Evolutionary conservation across 2,113 vertebrate species (phyloP), one percentile per base, ranked within the genome.

Genomic region (Alligator mississippiensis): DNA sequence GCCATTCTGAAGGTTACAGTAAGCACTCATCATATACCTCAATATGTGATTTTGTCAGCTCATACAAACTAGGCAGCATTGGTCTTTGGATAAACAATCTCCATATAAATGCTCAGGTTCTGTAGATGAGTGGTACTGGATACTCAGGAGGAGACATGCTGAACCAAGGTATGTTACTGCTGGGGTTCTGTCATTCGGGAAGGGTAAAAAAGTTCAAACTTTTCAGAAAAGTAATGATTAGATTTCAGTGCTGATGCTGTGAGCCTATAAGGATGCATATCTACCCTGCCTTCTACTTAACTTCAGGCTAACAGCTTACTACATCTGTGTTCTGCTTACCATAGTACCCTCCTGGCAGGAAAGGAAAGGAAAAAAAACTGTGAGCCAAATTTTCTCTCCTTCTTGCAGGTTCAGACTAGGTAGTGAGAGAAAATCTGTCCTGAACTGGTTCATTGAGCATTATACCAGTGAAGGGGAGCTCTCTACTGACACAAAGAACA

Each of bases 81-180:
- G 77, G 72, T 86, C 80, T 92, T 92, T 86, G 85, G 85, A 92
- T 84, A 85, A 85, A 86, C 64, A 92, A 94, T 92, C 92, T 88
- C 92, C 88, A 78, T 24, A 95, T 92, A 95, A 91, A 86, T 77
- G 64, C n/a, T 93, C 79, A 87, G 84, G 66, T 94, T 93, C 95
- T 68, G 27, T 18, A 30, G 88, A 92, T 93, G 94, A 91, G 84
- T 19, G 22, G n/a, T 84, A 12, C 88, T 86, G 80, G 77, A 91
- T 96, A 6, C 94, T 95, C 93, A 47, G 89, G 86, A 93, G 61
- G 78, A 77, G 30, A 85, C 83, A 83, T 93, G 90, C 90, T 91
- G 62, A 92, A 93, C 34, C 62, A 93, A 91, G 93, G 84, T 93
- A 86, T 88, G 88, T 75, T 93, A 62, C 34, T 92, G 93, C 81